Percentiles rank a stretch among this genome's conserved stretches.
Evolutionary conservation across 1,140 invertebrate genomes (phyloP).

Genomic region (Zaprionus inermis): DNA sequence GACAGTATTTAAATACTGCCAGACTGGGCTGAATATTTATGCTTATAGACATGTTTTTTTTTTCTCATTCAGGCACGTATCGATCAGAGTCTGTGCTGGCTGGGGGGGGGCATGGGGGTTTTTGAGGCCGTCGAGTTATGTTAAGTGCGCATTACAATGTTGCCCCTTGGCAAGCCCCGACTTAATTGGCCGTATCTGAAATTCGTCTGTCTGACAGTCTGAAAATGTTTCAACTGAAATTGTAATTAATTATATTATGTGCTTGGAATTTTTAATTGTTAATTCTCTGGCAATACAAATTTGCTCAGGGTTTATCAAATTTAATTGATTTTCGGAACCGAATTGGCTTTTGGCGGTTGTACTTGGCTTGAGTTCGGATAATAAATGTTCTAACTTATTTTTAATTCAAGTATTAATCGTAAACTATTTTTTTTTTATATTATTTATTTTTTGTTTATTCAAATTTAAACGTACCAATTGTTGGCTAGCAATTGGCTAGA

Average conservation of each 20-base stretch:
- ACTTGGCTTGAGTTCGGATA: neutral
- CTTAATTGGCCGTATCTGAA: slow-evolving; percentile 27
- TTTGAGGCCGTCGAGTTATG: slow-evolving; percentile 1
- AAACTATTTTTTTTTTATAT: too few relatives aligned
- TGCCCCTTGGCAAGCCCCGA: slow-evolving; percentile 16
- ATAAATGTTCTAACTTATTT: too few relatives aligned
- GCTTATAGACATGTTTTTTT: slow-evolving; percentile 15
- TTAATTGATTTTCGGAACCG: neutral
- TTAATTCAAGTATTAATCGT: too few relatives aligned
- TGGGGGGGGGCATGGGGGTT: neutral
- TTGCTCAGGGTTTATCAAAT: neutral
- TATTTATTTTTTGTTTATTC: too few relatives aligned
- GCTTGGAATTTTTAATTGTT: slow-evolving; percentile 14
- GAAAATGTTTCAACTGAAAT: slow-evolving; percentile 23
- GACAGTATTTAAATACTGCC: slow-evolving; percentile 45
- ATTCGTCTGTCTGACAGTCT: slow-evolving; percentile 16
- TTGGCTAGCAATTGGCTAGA: too few relatives aligned
- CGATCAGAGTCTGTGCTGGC: slow-evolving; percentile 24
- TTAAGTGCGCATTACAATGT: slow-evolving; percentile 28
- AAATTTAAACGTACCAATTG: too few relatives aligned
- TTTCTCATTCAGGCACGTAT: slow-evolving; percentile 45
- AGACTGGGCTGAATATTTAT: slow-evolving; percentile 3
- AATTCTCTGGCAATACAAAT: too few relatives aligned
- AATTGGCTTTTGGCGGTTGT: neutral
- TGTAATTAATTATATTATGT: slow-evolving; percentile 17